These are phyloP conservation scores for Myoxocephalus aenaeus DNA, from an alignment of 2,797 vertebrate species.

Conservation along the genomic window DNA sequence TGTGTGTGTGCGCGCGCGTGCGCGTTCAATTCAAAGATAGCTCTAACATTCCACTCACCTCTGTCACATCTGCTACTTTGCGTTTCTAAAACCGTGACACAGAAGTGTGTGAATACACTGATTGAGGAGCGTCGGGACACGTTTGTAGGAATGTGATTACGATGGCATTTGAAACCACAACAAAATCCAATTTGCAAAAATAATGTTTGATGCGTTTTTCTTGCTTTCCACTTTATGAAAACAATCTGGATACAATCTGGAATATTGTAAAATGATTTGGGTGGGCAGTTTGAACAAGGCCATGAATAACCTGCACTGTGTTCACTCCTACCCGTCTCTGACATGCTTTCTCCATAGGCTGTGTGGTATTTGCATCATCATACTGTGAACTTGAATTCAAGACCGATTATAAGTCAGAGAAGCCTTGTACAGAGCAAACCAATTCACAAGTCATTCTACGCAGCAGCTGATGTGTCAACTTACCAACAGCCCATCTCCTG, in stretches of 20 bases:
- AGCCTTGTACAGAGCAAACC: not conserved
- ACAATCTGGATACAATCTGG: not conserved
- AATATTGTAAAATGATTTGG: not conserved
- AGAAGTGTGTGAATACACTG: too few relatives aligned
- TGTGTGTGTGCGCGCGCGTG: too few relatives aligned
- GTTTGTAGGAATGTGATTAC: too few relatives aligned
- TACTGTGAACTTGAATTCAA: not conserved
- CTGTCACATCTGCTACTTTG: too few relatives aligned
- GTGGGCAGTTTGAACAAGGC: not conserved
- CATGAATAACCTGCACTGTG: not conserved
- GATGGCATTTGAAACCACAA: too few relatives aligned
- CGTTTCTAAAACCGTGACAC: too few relatives aligned
- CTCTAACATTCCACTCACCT: too few relatives aligned
- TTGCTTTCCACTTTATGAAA: not conserved
- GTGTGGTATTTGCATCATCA: not conserved
- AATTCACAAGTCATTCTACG: not conserved
- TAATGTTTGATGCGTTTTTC: not conserved
- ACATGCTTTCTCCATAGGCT: too few relatives aligned
- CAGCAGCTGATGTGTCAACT: conserved; percentile 10
- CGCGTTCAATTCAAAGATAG: too few relatives aligned
- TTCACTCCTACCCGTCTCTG: not conserved
- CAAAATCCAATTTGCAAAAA: not conserved
- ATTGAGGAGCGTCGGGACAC: too few relatives aligned
- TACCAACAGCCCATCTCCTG: conserved; percentile 11
- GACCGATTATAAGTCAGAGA: not conserved